Evolutionary conservation across 2,113 vertebrate genomes (phyloP).

Genomic region (Petrocephalus zakoni): DNA sequence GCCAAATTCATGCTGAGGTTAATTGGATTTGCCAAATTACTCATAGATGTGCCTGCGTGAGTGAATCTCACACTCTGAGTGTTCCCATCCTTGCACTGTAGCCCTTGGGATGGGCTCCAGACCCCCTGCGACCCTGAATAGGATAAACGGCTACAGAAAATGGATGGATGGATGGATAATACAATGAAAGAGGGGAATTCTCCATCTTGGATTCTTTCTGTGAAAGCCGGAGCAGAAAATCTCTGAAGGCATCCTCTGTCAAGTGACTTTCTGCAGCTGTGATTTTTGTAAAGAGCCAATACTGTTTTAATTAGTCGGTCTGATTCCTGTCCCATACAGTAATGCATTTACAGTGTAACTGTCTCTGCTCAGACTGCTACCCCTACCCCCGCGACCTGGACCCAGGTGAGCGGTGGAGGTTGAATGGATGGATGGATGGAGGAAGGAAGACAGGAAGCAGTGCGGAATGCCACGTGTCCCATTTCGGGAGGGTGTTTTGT

Average conservation of each 20-base stretch:
- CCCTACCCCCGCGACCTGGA: background rate
- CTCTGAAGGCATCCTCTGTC: conserved; percentile 1
- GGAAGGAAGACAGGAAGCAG: background rate
- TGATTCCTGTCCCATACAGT: background rate
- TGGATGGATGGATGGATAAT: background rate
- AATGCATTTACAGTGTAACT: background rate
- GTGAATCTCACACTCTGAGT: too few relatives aligned
- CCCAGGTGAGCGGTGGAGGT: background rate
- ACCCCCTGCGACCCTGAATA: too few relatives aligned
- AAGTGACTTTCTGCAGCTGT: conserved; percentile 8
- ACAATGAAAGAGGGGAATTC: background rate
- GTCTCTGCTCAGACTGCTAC: background rate
- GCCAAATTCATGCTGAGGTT: too few relatives aligned
- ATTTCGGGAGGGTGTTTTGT: background rate
- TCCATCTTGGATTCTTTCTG: background rate
- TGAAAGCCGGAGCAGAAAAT: background rate
- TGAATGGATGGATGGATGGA: background rate
- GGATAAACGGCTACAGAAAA: too few relatives aligned
- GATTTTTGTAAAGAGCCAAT: conserved; percentile 11
- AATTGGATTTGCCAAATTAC: too few relatives aligned
- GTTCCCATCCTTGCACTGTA: too few relatives aligned
- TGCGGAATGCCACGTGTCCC: background rate
- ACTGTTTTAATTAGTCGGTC: background rate
- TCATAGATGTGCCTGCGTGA: too few relatives aligned
- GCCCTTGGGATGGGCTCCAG: too few relatives aligned